phyloP scores from a whole-genome alignment of 1,140 invertebrate genomes.

The Meloidogyne exigua region DNA sequence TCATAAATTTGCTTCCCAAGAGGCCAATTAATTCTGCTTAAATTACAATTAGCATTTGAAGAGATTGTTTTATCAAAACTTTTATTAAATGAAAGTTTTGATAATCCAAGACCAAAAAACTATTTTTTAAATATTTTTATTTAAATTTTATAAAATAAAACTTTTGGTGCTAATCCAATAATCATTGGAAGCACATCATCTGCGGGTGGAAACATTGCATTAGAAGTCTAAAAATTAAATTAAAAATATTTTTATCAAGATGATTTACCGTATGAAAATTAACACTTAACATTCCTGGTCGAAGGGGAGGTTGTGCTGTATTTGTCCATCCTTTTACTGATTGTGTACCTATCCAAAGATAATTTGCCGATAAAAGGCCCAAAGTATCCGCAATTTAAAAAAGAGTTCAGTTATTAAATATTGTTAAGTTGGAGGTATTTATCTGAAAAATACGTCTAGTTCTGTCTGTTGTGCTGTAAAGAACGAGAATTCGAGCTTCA shows the following conservation, averaged over 20 bases:
- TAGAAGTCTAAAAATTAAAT: slow-evolving; percentile 25
- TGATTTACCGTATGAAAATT: slow-evolving; percentile 52
- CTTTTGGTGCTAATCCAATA: slow-evolving; percentile 55
- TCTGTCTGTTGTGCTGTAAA: slow-evolving; percentile 84
- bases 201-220: slow-evolving; percentile 58
- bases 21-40: slow-evolving; percentile 37
- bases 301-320: slow-evolving; percentile 40
- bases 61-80: slow-evolving; percentile 44
- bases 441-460: slow-evolving; percentile 79
- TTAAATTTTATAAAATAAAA: background rate
- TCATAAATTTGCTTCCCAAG: slow-evolving; percentile 51
- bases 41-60: slow-evolving; percentile 42
- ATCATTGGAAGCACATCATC: slow-evolving; percentile 56
- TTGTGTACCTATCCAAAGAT: slow-evolving; percentile 61
- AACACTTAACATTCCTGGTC: slow-evolving; percentile 56
- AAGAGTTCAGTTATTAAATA: no score
- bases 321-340: slow-evolving; percentile 55
- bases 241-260: background rate
- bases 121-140: background rate
- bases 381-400: slow-evolving; percentile 42
- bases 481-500: slow-evolving; percentile 85
- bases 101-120: slow-evolving; percentile 46
- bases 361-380: slow-evolving; percentile 48
- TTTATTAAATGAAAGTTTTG: slow-evolving; percentile 34
- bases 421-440: background rate